These are phyloP conservation scores for Gymnopithys bicolor DNA, from an alignment of 2,797 vertebrate genomes.

Conservation along the genomic window DNA sequence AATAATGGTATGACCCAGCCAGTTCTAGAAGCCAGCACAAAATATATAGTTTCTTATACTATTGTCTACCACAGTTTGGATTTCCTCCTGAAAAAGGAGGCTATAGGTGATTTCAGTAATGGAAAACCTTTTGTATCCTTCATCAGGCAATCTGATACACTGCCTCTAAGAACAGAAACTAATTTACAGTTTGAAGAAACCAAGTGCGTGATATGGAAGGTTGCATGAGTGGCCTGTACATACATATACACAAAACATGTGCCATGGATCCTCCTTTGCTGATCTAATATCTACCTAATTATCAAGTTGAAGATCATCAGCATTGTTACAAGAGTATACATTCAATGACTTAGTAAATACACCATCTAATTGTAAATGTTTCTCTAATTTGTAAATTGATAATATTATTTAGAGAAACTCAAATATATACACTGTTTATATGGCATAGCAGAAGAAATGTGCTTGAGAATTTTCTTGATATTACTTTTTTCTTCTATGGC, in stretches of 20 bases:
- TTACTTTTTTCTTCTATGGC: background rate
- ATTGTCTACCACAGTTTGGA: background rate
- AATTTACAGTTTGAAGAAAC: background rate
- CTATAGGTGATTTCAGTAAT: background rate
- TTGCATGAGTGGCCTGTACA: background rate
- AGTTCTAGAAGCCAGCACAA: background rate
- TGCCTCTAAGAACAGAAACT: background rate
- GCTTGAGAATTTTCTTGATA: background rate
- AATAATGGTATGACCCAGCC: background rate
- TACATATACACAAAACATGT: background rate
- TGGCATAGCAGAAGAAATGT: slow-evolving; percentile 23
- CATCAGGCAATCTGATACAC: background rate
- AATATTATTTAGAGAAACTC: background rate
- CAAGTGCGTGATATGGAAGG: background rate
- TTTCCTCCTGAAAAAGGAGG: background rate
- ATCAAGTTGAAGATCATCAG: background rate
- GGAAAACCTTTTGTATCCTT: background rate
- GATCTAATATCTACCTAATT: background rate
- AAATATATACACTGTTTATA: slow-evolving; percentile 7
- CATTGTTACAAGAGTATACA: background rate
- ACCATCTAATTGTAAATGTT: slow-evolving; percentile 1
- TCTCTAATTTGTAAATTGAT: background rate
- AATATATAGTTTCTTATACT: background rate
- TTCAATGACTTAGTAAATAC: background rate
- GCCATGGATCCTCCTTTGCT: background rate